A percentile compares a stretch with the other conserved stretches of the same genome.
These are phyloP conservation scores for Toxostoma redivivum DNA, from an alignment of 2,113 vertebrate species.

Conservation along the genomic window DNA sequence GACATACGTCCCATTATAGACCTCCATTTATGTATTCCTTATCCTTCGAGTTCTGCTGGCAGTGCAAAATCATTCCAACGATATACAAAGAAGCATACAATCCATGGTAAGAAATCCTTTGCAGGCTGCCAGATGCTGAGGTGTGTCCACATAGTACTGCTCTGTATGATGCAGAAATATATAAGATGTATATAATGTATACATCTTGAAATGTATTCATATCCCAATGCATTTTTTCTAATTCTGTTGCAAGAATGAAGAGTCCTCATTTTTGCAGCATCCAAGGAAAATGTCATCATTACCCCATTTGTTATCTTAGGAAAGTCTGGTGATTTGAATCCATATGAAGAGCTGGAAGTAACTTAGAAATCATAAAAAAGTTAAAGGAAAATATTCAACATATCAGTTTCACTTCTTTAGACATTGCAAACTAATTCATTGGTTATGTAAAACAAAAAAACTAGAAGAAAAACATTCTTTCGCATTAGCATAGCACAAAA, in stretches of 20 bases:
- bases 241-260: neutral
- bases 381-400: neutral
- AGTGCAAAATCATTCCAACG: neutral
- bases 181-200: too few relatives aligned
- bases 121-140: neutral
- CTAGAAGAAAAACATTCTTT: neutral
- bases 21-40: neutral
- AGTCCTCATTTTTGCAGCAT: neutral
- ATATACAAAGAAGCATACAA: neutral
- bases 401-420: neutral
- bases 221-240: neutral
- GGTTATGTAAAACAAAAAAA: neutral
- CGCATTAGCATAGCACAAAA: neutral
- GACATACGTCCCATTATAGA: neutral
- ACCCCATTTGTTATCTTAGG: neutral
- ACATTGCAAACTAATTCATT: neutral
- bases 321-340: neutral
- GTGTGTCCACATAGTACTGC: too few relatives aligned
- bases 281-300: neutral
- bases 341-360: neutral
- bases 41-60: neutral
- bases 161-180: neutral
- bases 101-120: neutral
- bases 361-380: neutral
- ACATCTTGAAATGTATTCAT: neutral